Conservation (phyloP, 2,888 invertebrate species). For the Ctena decussata region DNA sequence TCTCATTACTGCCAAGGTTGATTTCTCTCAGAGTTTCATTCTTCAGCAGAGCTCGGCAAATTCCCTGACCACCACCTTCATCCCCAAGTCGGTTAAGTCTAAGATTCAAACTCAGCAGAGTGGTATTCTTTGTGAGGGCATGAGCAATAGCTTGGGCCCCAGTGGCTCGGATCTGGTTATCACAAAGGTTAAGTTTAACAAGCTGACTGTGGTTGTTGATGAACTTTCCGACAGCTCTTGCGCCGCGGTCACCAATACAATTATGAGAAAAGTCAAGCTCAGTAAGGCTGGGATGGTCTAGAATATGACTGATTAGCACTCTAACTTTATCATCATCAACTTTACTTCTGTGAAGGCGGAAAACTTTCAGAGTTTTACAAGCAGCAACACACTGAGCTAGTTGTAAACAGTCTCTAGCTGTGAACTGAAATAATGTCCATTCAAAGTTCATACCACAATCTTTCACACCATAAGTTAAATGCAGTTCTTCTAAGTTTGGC, state of each 20-base stretch:
- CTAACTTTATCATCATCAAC: constrained; percentile 86
- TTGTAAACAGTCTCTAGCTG: constrained; percentile 86
- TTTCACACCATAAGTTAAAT: constrained; percentile 85
- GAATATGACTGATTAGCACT: constrained; percentile 85
- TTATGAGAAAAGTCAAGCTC: constrained; percentile 87
- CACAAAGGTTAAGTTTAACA: constrained; percentile 81
- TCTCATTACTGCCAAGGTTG: constrained; percentile 86
- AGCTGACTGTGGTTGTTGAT: constrained; percentile 86
- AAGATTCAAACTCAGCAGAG: constrained; percentile 82
- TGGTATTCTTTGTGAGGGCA: constrained; percentile 86
- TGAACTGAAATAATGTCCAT: constrained; percentile 87
- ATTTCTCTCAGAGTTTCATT: constrained; percentile 84
- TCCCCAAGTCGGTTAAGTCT: constrained; percentile 86
- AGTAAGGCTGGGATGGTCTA: constrained; percentile 85
- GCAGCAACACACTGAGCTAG: constrained; percentile 86
- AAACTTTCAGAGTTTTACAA: constrained; percentile 83
- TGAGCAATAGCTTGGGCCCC: constrained; percentile 87
- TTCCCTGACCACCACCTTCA: constrained; percentile 87
- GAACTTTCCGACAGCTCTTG: constrained; percentile 87
- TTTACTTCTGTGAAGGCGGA: constrained; percentile 85
- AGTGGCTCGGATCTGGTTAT: constrained; percentile 85
- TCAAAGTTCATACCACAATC: constrained; percentile 88
- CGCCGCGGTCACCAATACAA: constrained; percentile 86
- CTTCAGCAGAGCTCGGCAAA: constrained; percentile 84
- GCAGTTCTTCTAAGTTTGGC: constrained; percentile 85